A percentile compares a stretch with the other conserved stretches of the same genome.
phyloP scores from a whole-genome alignment of 2,797 vertebrate species.

The Acrossocheilus fasciatus region DNA sequence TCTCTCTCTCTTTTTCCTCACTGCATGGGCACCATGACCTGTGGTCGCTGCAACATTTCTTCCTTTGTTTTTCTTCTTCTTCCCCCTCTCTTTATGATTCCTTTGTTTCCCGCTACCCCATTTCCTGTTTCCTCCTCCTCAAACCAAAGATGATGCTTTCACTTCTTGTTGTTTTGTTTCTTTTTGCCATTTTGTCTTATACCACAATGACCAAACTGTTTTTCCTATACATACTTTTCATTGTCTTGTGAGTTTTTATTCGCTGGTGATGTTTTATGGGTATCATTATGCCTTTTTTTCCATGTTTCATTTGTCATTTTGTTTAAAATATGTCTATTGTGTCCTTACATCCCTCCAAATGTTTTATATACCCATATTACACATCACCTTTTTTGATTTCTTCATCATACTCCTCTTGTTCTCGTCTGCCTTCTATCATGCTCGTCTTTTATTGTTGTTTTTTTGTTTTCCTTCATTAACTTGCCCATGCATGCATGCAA shows the following conservation, averaged over 20 bases:
- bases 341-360: neutral
- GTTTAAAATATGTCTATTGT: neutral
- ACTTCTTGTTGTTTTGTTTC: constrained; percentile 85
- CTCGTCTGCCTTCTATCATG: constrained; percentile 74
- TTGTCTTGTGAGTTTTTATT: constrained; percentile 85
- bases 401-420: constrained; percentile 70
- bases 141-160: constrained; percentile 82
- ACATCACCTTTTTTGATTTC: constrained; percentile 45
- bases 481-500: constrained; percentile 90
- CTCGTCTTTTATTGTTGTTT: constrained; percentile 65
- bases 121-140: constrained; percentile 39
- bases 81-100: constrained; percentile 34
- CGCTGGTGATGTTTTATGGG: constrained; percentile 73
- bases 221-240: constrained; percentile 91
- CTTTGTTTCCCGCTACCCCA: constrained; percentile 36
- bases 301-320: constrained; percentile 48
- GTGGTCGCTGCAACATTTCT: constrained; percentile 77
- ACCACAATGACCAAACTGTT: constrained; percentile 87
- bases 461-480: constrained; percentile 80
- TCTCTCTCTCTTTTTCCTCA: constrained; percentile 65
- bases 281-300: constrained; percentile 75
- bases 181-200: constrained; percentile 86
- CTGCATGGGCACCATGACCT: constrained; percentile 86
- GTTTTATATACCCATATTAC: constrained; percentile 7
- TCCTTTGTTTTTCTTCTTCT: constrained; percentile 51